Evolutionary conservation across 2,888 invertebrate species (phyloP), one percentile per base, ranked within the genome.

Genomic region (Hydropsyche betteni): DNA sequence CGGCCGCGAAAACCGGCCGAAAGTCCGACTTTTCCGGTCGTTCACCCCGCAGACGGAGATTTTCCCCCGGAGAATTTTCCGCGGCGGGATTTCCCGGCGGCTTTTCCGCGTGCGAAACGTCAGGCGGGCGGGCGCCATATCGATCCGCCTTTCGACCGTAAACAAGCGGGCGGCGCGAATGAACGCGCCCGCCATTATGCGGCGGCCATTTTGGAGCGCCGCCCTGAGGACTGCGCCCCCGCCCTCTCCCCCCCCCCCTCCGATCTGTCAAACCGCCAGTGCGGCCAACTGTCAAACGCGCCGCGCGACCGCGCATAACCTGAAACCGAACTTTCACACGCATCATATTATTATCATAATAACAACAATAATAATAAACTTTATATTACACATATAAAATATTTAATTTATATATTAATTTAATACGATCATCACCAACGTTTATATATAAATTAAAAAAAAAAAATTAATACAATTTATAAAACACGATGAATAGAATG

Each of bases 141-240:
- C 64, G 64, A 64, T 64, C 64, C 64, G 36, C 33, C 64, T 64
- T 61, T 64, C 64, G 64, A 64, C 64, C 64, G 34, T 64, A 64
- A 64, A 64, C 64, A 64, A 64, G 33, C 64, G 36, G 44, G 38
- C 44, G 14, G 74, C 72, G 74, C 55, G 64, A 44, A 44, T 44
- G 58, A 74, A 72, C 77, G 68, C 70, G 61, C 86, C 87, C 85
- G 88, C 87, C 87, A 88, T 87, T 85, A 87, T 86, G 85, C 83
- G 84, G 83, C 85, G 86, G 88, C 87, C 88, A 88, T 88, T 85
- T 88, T 88, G 85, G 76, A 10, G 44, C 44, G 75, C 36, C 75
- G 51, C 69, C 52, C 71, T 76, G 74, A 76, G 76, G 77, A 77
- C 74, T 72, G 74, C 51, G 75, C 50, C 16, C 16, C 69, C 44